Percentiles rank a stretch among this genome's conserved stretches.
These are phyloP conservation scores for Luperina testacea DNA, from an alignment of 2,888 invertebrate species.

Conservation along the genomic window DNA sequence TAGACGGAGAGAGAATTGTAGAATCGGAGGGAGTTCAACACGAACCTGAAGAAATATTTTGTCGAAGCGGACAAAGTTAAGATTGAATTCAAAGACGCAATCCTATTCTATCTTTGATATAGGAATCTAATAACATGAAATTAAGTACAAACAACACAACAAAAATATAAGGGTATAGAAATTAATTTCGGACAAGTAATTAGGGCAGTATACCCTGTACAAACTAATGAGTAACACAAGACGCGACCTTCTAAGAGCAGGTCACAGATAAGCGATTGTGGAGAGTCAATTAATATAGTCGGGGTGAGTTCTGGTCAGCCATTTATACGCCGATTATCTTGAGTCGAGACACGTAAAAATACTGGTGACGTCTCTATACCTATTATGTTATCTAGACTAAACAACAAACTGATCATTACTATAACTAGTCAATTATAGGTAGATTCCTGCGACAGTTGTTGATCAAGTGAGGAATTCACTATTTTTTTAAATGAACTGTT, in stretches of 20 bases:
- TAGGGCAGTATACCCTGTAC: conserved; percentile 17
- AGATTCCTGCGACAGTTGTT: neutral
- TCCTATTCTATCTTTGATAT: neutral
- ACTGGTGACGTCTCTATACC: conserved; percentile 16
- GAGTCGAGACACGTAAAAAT: neutral
- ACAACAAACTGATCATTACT: conserved; percentile 11
- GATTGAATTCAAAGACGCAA: neutral
- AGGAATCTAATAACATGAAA: neutral
- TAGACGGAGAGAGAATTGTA: neutral
- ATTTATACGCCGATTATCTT: conserved; percentile 29
- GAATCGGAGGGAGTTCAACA: neutral
- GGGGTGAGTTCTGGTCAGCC: conserved; percentile 18
- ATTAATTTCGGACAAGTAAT: neutral
- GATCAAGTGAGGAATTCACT: neutral
- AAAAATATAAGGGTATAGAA: neutral
- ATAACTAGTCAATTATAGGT: neutral
- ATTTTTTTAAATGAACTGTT: neutral
- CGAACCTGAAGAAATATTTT: conserved; percentile 10
- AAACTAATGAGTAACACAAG: conserved; percentile 28
- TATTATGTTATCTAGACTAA: neutral
- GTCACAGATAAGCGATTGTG: conserved; percentile 39
- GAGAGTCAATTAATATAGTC: conserved; percentile 28
- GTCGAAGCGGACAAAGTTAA: neutral
- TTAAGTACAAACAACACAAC: neutral
- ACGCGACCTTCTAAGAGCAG: conserved; percentile 19